Evolutionary conservation across 2,797 vertebrate genomes (phyloP).

Genomic region (Cossypha caffra): DNA sequence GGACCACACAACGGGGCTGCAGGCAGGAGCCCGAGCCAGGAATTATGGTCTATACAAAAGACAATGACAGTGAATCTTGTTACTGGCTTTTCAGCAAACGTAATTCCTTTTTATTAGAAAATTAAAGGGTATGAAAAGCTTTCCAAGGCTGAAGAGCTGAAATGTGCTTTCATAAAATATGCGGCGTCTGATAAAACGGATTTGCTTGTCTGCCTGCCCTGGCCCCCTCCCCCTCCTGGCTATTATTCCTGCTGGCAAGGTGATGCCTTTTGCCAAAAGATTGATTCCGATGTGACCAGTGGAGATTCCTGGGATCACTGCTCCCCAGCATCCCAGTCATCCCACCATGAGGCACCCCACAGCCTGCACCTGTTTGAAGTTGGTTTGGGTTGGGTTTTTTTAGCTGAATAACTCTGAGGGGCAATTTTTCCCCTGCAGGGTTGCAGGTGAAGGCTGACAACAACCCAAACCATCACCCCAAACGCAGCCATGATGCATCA

Average conservation of each 20-base stretch:
- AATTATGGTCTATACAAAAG: constrained; percentile 68
- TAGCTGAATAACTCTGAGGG: neutral
- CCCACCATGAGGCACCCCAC: accelerated
- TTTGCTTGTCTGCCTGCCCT: constrained; percentile 62
- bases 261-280: constrained; percentile 51
- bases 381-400: neutral
- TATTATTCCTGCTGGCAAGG: constrained; percentile 22
- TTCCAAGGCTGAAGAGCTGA: constrained; percentile 78
- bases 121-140: constrained; percentile 79
- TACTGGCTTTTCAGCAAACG: constrained; percentile 76
- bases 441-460: constrained; percentile 1
- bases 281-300: accelerated
- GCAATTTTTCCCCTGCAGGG: neutral
- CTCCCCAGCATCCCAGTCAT: accelerated
- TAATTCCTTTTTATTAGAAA: constrained; percentile 83
- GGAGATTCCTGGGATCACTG: neutral
- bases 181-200: constrained; percentile 71
- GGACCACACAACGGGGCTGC: constrained; percentile 45
- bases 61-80: constrained; percentile 75
- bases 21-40: constrained; percentile 41
- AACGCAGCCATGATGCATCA: neutral
- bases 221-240: neutral
- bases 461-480: neutral
- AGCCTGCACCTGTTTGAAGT: neutral
- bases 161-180: constrained; percentile 78